Evolutionary conservation across 2,888 invertebrate genomes (phyloP), one percentile per base, ranked within the genome.

Genomic region (Melikaiella ostensackeni): DNA sequence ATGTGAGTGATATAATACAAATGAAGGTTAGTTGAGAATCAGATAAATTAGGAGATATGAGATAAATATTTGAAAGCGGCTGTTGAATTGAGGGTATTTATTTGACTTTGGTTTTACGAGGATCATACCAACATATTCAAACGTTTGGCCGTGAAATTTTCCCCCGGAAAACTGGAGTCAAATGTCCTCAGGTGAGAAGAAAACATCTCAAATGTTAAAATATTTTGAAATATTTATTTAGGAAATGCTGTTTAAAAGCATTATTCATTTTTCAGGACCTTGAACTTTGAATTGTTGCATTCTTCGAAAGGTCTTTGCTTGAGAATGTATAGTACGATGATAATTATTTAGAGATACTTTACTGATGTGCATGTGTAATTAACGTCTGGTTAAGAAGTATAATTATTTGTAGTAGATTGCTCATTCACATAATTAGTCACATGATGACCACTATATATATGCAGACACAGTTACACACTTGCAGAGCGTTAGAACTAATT

Each of bases 291-390:
- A 46, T 46, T 46, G 8, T 55, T 55, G 55, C 21, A 55, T 55
- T 55, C 66, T 46, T 66, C 27, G 30, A 38, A 42, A 38, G 24
- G 35, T 21, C 42, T 64, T 64, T 38, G 64, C 64, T 64, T 64
- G 64, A 24, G 33, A 46, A 66, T 66, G 21, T 66, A 46, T 55
- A 21, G 55, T 55, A 55, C n/a, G 55, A 46, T 66, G 66, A 8
- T 66, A 66, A 66, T 66, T 66, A 66, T 66, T 66, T 46, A 66
- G 66, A 66, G 46, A 46, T 27, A 66, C 66, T 66, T 66, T 46
- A 66, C 46, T 66, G 46, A 66, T 46, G 66, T 42, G 24, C 27
- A 27, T 46, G 66, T 27, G 66, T 66, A 66, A 66, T 66, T 66
- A 66, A 66, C 27, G 66, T 66, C 66, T 66, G 42, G 66, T 46